phyloP scores from a whole-genome alignment of 2,888 invertebrate species.

The Rhopalosiphum nymphaeae region DNA sequence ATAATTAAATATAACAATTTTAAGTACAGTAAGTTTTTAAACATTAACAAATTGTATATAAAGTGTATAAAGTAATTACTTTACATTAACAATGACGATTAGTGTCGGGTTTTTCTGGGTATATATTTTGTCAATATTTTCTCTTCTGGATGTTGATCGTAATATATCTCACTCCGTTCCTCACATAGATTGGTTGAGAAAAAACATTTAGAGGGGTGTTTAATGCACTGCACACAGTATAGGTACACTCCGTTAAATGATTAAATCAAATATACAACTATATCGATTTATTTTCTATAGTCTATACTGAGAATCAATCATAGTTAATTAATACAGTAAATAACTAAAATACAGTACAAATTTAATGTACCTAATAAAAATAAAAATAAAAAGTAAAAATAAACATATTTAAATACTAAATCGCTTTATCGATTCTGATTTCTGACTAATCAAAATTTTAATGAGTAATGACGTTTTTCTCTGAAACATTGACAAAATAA shows the following conservation, averaged over 20 bases:
- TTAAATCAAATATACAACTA: background rate
- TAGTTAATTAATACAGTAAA: background rate
- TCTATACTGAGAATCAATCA: background rate
- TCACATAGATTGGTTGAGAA: background rate
- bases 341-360: background rate
- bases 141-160: background rate
- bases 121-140: background rate
- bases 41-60: background rate
- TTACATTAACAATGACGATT: background rate
- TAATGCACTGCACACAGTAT: background rate
- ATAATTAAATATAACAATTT: background rate
- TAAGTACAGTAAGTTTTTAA: background rate
- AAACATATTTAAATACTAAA: background rate
- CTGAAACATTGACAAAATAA: background rate
- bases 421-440: slow-evolving; percentile 28
- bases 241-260: background rate
- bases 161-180: background rate
- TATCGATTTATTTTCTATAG: background rate
- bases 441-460: background rate
- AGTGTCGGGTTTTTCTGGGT: background rate
- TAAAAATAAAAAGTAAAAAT: background rate
- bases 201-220: background rate
- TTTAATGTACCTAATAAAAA: background rate
- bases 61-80: background rate
- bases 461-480: background rate